phyloP scores from a whole-genome alignment of 2,888 invertebrate genomes.

The Neelides folsomi region DNA sequence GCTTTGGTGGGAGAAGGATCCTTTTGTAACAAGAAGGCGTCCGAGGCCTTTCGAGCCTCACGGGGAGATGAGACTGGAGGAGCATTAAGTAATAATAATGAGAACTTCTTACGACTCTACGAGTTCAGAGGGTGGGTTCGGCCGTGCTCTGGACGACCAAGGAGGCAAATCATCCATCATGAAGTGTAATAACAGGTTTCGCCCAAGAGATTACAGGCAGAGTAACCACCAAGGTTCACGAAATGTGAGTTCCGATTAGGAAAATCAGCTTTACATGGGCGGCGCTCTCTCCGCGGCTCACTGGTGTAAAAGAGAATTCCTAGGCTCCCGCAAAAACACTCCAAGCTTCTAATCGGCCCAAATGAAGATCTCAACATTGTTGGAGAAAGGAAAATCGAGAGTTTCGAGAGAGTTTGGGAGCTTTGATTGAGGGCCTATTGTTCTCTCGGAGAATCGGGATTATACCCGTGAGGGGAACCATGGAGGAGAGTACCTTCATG shows the following conservation, averaged over 20 bases:
- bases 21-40: constrained; percentile 2
- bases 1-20: constrained; percentile 8
- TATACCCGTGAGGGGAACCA: background rate
- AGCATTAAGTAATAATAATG: background rate
- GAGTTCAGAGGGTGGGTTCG: too few relatives aligned
- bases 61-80: background rate
- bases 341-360: too few relatives aligned
- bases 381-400: background rate
- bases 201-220: constrained; percentile 30
- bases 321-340: too few relatives aligned
- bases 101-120: too few relatives aligned
- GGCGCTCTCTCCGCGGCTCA: background rate
- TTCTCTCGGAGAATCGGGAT: background rate
- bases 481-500: background rate
- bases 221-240: constrained; percentile 33
- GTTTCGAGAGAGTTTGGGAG: background rate
- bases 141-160: constrained; percentile 6
- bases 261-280: constrained; percentile 22
- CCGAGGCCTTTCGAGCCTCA: background rate
- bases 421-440: background rate
- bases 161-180: constrained; percentile 31
- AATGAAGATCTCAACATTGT: background rate
- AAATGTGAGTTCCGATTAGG: constrained; percentile 34
- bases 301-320: background rate
- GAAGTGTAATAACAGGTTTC: constrained; percentile 33